phyloP scores from a whole-genome alignment of 2,113 vertebrate genomes.

The Hystrix brachyura region DNA sequence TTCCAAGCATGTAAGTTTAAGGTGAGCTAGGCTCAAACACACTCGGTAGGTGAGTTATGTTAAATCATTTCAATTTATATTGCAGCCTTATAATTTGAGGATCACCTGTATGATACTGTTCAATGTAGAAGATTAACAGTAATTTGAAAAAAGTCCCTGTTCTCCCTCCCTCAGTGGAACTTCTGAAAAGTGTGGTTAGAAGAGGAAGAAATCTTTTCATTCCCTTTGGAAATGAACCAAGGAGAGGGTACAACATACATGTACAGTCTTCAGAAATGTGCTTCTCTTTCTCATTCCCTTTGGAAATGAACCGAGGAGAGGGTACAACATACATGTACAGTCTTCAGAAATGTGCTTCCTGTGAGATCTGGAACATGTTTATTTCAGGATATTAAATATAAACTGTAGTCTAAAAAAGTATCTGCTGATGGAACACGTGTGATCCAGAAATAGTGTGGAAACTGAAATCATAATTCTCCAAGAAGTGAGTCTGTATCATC shows the following conservation, averaged over 20 bases:
- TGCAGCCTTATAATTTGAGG: not conserved
- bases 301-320: not conserved
- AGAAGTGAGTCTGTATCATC: not conserved
- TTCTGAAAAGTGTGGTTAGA: not conserved
- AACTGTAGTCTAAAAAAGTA: not conserved
- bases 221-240: not conserved
- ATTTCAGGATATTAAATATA: conserved; percentile 48
- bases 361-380: conserved; percentile 3
- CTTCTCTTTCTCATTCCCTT: not conserved
- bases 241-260: not conserved
- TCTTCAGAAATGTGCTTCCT: not conserved
- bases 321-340: not conserved
- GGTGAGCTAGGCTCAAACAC: too few relatives aligned
- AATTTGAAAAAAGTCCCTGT: not conserved
- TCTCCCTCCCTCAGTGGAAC: not conserved
- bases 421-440: not conserved
- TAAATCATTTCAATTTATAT: not conserved
- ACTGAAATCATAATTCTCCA: not conserved
- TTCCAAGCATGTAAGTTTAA: too few relatives aligned
- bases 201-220: not conserved
- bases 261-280: not conserved
- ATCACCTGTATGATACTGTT: not conserved
- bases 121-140: not conserved
- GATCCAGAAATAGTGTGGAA: not conserved
- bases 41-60: not conserved